phyloP scores from a whole-genome alignment of 2,888 invertebrate genomes.

The Ypsolopha scabrella region DNA sequence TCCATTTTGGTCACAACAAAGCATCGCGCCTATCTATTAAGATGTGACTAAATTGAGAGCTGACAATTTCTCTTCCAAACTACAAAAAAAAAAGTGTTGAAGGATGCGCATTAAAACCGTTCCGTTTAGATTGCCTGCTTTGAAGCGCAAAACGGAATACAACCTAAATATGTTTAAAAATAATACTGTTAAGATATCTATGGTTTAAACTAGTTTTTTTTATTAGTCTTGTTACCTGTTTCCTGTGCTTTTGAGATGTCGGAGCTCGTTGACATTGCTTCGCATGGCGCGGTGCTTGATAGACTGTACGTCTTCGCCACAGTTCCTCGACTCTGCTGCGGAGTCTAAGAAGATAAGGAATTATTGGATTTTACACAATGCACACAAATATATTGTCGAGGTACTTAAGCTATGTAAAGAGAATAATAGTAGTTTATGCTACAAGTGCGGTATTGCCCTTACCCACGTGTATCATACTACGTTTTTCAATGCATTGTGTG shows the following conservation, averaged over 20 bases:
- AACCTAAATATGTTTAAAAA: neutral
- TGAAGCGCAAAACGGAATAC: neutral
- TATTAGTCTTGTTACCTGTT: constrained; percentile 20
- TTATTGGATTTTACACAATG: neutral
- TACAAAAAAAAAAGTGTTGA: neutral
- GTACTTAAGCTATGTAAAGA: too few species aligned
- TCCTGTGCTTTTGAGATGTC: constrained; percentile 23
- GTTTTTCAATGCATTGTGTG: too few species aligned
- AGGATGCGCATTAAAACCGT: neutral
- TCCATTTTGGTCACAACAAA: too few species aligned
- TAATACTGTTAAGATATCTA: too few species aligned
- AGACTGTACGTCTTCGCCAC: constrained; percentile 12
- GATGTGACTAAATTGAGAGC: constrained; percentile 4
- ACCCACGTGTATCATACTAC: too few species aligned
- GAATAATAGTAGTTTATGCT: neutral
- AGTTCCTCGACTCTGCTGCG: neutral
- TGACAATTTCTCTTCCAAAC: constrained; percentile 3
- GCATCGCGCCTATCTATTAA: too few species aligned
- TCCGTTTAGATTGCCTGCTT: neutral
- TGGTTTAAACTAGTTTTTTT: neutral
- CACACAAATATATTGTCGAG: neutral
- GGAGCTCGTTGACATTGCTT: constrained; percentile 26
- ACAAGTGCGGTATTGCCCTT: too few species aligned
- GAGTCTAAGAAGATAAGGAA: neutral
- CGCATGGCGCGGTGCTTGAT: constrained; percentile 41